Evolutionary conservation across 2,888 invertebrate species (phyloP).

Genomic region (Criorhina ranunculi): DNA sequence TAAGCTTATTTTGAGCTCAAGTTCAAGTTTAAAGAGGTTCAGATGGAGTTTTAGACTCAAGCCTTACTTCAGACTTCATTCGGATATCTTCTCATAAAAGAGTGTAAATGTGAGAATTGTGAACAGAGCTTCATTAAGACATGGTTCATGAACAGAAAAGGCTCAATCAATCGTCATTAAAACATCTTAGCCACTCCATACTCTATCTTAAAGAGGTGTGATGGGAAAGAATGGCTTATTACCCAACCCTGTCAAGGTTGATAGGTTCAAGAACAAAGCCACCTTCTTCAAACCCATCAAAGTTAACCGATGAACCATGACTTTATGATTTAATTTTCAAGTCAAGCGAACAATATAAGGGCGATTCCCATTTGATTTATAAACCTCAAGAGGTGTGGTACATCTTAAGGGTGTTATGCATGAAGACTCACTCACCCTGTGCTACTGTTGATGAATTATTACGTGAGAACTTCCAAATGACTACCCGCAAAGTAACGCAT

Average conservation of each 20-base stretch:
- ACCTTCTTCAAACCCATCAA: neutral
- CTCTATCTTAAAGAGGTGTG: neutral
- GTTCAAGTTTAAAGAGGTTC: too few species aligned
- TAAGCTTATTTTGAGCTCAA: too few species aligned
- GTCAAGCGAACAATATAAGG: slow-evolving; percentile 1
- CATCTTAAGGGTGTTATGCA: slow-evolving; percentile 17
- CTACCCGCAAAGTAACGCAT: slow-evolving; percentile 25
- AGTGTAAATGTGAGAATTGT: too few species aligned
- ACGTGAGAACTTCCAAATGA: slow-evolving; percentile 25
- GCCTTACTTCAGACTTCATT: too few species aligned
- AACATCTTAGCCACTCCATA: too few species aligned
- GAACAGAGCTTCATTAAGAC: too few species aligned
- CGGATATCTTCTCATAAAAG: too few species aligned
- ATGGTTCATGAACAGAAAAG: too few species aligned
- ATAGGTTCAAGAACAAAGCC: neutral
- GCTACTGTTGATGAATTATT: slow-evolving; percentile 6
- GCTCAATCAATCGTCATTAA: too few species aligned
- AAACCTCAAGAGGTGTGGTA: slow-evolving; percentile 11
- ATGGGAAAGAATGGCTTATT: neutral
- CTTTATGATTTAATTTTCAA: slow-evolving; percentile 25
- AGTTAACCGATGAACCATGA: slow-evolving; percentile 8
- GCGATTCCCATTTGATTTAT: slow-evolving; percentile 10
- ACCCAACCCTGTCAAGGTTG: neutral
- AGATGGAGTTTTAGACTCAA: too few species aligned
- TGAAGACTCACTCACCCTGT: neutral